These are phyloP conservation scores for Selene dorsalis DNA, from an alignment of 2,797 vertebrate genomes.

Conservation along the genomic window DNA sequence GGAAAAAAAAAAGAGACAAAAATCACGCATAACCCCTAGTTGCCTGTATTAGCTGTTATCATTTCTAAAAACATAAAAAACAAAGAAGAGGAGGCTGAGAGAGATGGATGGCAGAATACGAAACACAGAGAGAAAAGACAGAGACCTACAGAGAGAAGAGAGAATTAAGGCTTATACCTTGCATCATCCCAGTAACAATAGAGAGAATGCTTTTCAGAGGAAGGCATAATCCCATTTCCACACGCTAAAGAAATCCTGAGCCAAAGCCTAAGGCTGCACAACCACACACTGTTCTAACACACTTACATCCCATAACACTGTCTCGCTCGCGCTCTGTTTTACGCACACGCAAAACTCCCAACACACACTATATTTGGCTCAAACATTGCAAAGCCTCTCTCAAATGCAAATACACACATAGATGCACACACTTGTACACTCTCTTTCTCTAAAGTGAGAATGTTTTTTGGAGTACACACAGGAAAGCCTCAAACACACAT, in stretches of 20 bases:
- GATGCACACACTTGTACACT: slow-evolving; percentile 45
- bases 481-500: slow-evolving; percentile 64
- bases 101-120: slow-evolving; percentile 53
- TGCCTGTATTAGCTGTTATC: slow-evolving; percentile 33
- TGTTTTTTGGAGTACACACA: slow-evolving; percentile 59
- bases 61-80: slow-evolving; percentile 45
- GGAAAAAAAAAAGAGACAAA: slow-evolving; percentile 2
- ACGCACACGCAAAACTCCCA: slow-evolving; percentile 61
- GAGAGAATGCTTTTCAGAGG: slow-evolving; percentile 80
- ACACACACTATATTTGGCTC: slow-evolving; percentile 63
- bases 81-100: slow-evolving; percentile 49
- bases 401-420: slow-evolving; percentile 63
- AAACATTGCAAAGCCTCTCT: slow-evolving; percentile 72
- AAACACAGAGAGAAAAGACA: slow-evolving; percentile 67
- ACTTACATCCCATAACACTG: slow-evolving; percentile 76
- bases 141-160: slow-evolving; percentile 73
- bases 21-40: slow-evolving; percentile 2
- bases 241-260: slow-evolving; percentile 82
- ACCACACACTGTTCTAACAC: slow-evolving; percentile 78
- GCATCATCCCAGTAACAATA: slow-evolving; percentile 84
- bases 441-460: slow-evolving; percentile 63
- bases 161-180: slow-evolving; percentile 82
- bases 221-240: slow-evolving; percentile 85
- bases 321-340: slow-evolving; percentile 58
- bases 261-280: slow-evolving; percentile 82